Conservation (phyloP, 2,888 invertebrate genomes). For the Leptogaster cylindrica region DNA sequence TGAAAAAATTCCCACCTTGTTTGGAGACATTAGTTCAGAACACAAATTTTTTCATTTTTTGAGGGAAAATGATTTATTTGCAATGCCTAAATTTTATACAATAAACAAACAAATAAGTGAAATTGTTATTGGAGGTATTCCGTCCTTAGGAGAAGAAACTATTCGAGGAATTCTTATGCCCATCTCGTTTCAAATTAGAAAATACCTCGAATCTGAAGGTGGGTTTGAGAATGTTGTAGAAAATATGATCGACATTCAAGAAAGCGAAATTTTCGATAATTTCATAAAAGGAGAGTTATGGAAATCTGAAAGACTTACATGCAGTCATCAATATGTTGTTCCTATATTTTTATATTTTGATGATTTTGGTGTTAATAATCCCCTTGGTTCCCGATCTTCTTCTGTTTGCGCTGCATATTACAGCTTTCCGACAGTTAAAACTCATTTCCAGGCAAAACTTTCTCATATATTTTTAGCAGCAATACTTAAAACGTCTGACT, state of each 20-base stretch:
- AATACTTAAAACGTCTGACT: not conserved
- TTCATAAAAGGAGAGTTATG: constrained; percentile 19
- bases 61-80: not conserved
- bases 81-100: constrained; percentile 2
- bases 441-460: not conserved
- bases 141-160: not conserved
- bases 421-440: not conserved
- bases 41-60: constrained; percentile 15
- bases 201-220: constrained; percentile 10
- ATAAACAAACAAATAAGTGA: constrained; percentile 11
- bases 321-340: not conserved
- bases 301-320: not conserved
- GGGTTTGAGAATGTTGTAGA: not conserved
- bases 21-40: constrained; percentile 17
- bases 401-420: constrained; percentile 22
- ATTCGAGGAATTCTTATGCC: constrained; percentile 9
- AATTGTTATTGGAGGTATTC: not conserved
- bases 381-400: constrained; percentile 23
- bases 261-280: not conserved
- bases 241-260: not conserved
- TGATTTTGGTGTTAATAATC: constrained; percentile 44
- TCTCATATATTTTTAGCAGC: constrained; percentile 16
- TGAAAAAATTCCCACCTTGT: not conserved
- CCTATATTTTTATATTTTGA: constrained; percentile 32
- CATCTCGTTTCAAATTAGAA: constrained; percentile 23